Conservation (phyloP, 2,888 invertebrate genomes). For the Acrobasis consociella region DNA sequence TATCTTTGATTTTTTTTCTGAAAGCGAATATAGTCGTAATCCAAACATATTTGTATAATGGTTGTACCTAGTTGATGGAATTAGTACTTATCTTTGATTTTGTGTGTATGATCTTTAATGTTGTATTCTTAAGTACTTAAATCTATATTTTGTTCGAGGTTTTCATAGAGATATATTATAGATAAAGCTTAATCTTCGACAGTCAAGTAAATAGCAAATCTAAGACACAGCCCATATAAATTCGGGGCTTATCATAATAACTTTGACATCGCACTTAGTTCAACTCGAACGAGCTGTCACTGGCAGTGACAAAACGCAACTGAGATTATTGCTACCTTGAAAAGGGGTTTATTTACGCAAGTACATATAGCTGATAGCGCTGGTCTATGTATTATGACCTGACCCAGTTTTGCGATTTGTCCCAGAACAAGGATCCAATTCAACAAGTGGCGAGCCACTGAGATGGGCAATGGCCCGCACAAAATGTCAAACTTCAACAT, state of each 20-base stretch:
- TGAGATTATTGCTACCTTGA: conserved; percentile 12
- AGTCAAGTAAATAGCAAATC: not conserved
- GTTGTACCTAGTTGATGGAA: not conserved
- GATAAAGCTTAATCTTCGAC: not conserved
- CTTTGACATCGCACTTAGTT: not conserved
- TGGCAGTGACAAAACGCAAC: conserved; percentile 15
- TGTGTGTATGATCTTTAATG: too few relatives aligned
- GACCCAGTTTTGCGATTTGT: conserved; percentile 35
- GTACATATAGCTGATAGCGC: conserved; percentile 5
- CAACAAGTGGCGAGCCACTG: conserved; percentile 41
- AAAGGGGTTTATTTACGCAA: conserved; percentile 10
- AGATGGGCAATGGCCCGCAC: not conserved
- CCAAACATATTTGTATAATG: too few relatives aligned
- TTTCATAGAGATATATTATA: not conserved
- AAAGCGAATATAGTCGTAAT: too few relatives aligned
- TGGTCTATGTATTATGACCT: conserved; percentile 26
- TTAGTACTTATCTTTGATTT: not conserved
- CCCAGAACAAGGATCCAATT: conserved; percentile 31
- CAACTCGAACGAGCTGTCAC: conserved; percentile 16
- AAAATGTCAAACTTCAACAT: not conserved
- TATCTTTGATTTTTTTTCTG: not conserved
- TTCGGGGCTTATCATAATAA: conserved; percentile 2
- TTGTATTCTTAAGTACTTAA: not conserved
- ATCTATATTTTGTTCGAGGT: too few relatives aligned
- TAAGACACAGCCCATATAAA: not conserved